A percentile compares a stretch with the other conserved stretches of the same genome.
Conservation (phyloP, 2,888 invertebrate genomes). For the Minunthozetes semirufus region DNA sequence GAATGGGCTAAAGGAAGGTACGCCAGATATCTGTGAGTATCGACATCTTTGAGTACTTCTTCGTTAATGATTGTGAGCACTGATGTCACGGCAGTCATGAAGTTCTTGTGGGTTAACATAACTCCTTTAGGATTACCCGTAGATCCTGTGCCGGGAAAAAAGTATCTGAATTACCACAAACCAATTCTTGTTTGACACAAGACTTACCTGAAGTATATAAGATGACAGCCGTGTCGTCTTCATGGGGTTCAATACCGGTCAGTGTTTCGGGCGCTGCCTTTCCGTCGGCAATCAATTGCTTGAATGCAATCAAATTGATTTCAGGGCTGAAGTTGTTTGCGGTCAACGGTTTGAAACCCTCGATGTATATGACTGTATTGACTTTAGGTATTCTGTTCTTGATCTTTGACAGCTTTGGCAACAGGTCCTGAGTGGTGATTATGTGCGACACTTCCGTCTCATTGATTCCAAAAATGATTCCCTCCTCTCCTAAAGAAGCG, state of each 20-base stretch:
- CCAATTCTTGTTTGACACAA: too few species aligned
- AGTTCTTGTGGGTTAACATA: conserved; percentile 43
- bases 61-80: conserved; percentile 35
- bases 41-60: conserved; percentile 37
- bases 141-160: too few species aligned
- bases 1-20: conserved; percentile 96
- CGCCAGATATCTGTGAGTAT: conserved; percentile 73
- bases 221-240: conserved; percentile 81
- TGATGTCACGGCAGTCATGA: conserved; percentile 42
- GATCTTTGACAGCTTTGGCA: conserved; percentile 70
- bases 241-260: conserved; percentile 54
- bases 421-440: conserved; percentile 82
- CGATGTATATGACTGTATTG: conserved; percentile 54
- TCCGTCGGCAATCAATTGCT: conserved; percentile 76
- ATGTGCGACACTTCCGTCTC: conserved; percentile 91
- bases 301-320: conserved; percentile 42
- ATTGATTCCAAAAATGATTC: conserved; percentile 60
- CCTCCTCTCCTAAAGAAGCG: conserved; percentile 92
- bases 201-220: conserved; percentile 97
- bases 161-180: too few species aligned
- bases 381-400: conserved; percentile 66
- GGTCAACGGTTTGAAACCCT: conserved; percentile 37
- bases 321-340: conserved; percentile 14
- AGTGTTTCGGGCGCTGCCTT: not conserved
- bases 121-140: conserved; percentile 47